Evolutionary conservation across 2,113 vertebrate species (phyloP), one percentile per base, ranked within the genome.

Genomic region (Callipepla californica): DNA sequence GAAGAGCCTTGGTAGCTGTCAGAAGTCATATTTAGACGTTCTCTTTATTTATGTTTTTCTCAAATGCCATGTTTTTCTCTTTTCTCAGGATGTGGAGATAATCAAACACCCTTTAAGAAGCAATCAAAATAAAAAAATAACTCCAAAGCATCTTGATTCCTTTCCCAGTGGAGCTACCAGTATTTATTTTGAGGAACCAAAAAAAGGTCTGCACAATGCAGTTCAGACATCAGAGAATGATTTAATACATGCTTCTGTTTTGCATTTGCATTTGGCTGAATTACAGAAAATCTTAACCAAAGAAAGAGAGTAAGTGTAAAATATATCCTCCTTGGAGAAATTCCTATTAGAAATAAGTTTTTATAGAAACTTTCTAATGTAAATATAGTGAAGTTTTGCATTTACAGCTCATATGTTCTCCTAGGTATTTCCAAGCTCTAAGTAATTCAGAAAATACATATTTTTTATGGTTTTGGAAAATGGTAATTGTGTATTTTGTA

Each of bases 251-350:
- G 34, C 80, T 66, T 93, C 97, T 48, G 25, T 95, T 67, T 72
- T 89, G 28, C 95, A 91, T 72, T 90, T 90, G 36, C 94, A 82
- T 73, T 91, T 97, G 93, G 66, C 94, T 62, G 95, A 96, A 44
- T 89, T 96, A 80, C 95, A 97, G 63, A 97, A 96, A 92, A 84
- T 96, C 75, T 83, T 98, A 55, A 61, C 94, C 84, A 97, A 97
- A 57, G 97, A 98, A 94, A 96, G 92, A 97, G 89, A 97, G 97
- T 98, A 96, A 97, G 98, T 98, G 12, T 1, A 75, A 81, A 86
- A 85, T 58, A 30, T 5, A 65, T 21, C 17, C 11, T 85, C 50
- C 19, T 32, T 22, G 4, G 47, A 40, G 11, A 89, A 89, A 53
- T 74, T 20, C 53, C 7, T 45, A 8, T 58, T 65, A 79, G 42